These are phyloP conservation scores for Apomyelois bistriatella DNA, from an alignment of 2,888 invertebrate genomes.

Conservation along the genomic window DNA sequence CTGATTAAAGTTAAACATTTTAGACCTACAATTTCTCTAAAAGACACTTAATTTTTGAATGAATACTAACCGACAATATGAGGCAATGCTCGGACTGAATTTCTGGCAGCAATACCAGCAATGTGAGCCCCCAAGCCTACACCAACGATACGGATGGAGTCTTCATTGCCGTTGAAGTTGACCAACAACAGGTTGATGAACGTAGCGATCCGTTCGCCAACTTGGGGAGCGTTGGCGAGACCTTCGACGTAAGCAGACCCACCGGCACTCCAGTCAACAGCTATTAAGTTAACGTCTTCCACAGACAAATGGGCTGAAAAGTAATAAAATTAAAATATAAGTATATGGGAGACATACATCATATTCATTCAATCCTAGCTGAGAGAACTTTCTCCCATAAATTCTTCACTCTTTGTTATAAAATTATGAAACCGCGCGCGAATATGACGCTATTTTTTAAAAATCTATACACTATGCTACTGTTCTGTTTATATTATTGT, in stretches of 20 bases:
- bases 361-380: too few relatives aligned
- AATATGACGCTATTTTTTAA: too few relatives aligned
- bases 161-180: slow-evolving; percentile 43
- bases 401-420: too few relatives aligned
- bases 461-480: too few relatives aligned
- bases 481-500: too few relatives aligned
- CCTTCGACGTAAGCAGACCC: slow-evolving; percentile 47
- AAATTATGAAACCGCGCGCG: too few relatives aligned
- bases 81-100: slow-evolving; percentile 39
- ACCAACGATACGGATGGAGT: slow-evolving; percentile 59
- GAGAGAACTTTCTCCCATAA: too few relatives aligned
- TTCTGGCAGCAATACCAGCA: slow-evolving; percentile 62
- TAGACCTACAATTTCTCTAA: too few relatives aligned
- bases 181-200: slow-evolving; percentile 57
- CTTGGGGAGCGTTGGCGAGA: slow-evolving; percentile 53
- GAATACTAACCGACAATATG: slow-evolving; percentile 53
- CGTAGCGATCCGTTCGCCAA: slow-evolving; percentile 48
- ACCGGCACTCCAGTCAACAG: slow-evolving; percentile 64
- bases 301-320: slow-evolving; percentile 48
- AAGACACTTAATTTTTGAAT: too few relatives aligned
- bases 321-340: not conserved
- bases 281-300: slow-evolving; percentile 58
- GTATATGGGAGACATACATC: too few relatives aligned
- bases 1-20: too few relatives aligned
- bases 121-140: slow-evolving; percentile 61